Evolutionary conservation across 2,888 invertebrate genomes (phyloP), one percentile per base, ranked within the genome.

Genomic region (Gnatocerus cornutus): DNA sequence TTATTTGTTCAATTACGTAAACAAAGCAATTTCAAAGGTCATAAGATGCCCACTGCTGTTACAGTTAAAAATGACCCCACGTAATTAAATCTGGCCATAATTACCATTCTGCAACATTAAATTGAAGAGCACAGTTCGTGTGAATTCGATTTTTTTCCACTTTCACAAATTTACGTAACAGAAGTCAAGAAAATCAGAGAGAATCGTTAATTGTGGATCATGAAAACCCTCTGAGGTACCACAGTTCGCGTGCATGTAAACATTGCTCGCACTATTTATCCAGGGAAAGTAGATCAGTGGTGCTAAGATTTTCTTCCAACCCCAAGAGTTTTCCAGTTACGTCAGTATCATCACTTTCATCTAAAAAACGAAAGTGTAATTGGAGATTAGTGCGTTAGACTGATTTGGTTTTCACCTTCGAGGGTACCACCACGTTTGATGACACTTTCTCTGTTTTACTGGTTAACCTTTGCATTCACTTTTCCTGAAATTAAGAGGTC

Each of bases 391-490:
- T 48, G 56, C 45, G 30, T 46, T 61, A 46, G 61, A 45, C 29
- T 48, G 41, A 53, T 53, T 37, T 53, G 16, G 6, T 41, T 55
- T 37, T 52, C 52, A 52, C 50, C 50, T 53, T 12, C 8, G 3
- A 33, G 39, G 21, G 39, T 39, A 1, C 43, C 21, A 53, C 37
- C 14, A 30, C 3, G 10, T 46, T 46, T 27, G 52, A 63, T 37
- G 65, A 65, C 65, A 48, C 65, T 65, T 65, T 65, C 65, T 48
- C 65, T 29, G 50, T 46, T 41, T 61, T 14, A 14, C 50, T 13
- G 27, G 21, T 55, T 65, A 65, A 65, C 65, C 65, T 67, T 68
- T 68, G 64, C 64, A 14, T 50, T 58, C 61, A 50, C 66, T 59
- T 59, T 66, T 56, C 41, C 21, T 10, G 39, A 27, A 68, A 33